phyloP scores from a whole-genome alignment of 2,797 vertebrate genomes.

The Peromyscus eremicus region DNA sequence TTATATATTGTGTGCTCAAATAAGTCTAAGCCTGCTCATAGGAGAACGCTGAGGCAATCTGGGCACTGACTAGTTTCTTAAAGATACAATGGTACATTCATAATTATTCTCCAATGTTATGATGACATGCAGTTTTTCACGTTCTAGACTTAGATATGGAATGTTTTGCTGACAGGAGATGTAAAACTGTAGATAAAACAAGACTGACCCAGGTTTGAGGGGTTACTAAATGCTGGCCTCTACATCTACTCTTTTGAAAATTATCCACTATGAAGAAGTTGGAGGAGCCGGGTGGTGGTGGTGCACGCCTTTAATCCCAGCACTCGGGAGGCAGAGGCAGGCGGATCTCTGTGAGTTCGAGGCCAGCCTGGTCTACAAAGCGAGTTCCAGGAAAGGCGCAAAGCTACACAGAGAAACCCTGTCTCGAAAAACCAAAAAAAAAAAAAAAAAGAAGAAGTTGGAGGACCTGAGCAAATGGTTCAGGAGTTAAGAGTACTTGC shows the following conservation, averaged over 20 bases:
- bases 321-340: too few species aligned
- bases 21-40: neutral
- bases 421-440: too few species aligned
- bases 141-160: slow-evolving; percentile 34
- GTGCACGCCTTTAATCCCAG: too few species aligned
- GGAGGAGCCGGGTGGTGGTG: too few species aligned
- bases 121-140: slow-evolving; percentile 11
- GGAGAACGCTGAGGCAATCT: neutral
- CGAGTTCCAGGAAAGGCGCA: too few species aligned
- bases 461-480: neutral
- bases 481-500: neutral
- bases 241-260: neutral
- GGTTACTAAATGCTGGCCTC: neutral
- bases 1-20: neutral
- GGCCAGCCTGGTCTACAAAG: too few species aligned
- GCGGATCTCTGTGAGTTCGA: too few species aligned
- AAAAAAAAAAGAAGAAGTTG: neutral
- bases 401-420: too few species aligned
- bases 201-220: neutral
- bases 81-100: neutral
- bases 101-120: slow-evolving; percentile 35
- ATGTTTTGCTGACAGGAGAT: neutral
- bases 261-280: neutral
- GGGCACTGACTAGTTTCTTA: neutral
- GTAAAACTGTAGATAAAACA: slow-evolving; percentile 24